Evolutionary conservation across 2,888 invertebrate species (phyloP).

Genomic region (Ormyrus labotus): DNA sequence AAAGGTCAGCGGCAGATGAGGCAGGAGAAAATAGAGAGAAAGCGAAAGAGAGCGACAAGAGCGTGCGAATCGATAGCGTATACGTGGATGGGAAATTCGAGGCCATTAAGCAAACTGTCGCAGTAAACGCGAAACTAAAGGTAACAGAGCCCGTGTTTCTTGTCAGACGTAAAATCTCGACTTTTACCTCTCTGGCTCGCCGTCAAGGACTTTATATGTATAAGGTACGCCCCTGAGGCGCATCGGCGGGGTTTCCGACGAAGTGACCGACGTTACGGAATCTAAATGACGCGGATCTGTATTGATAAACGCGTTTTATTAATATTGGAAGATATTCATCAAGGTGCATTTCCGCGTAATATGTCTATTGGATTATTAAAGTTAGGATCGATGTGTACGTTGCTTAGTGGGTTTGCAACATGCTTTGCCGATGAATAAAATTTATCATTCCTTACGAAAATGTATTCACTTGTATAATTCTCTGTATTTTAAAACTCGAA

Average conservation of each 20-base stretch:
- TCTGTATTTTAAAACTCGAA: no score
- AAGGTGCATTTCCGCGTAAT: no score
- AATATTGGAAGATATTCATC: no score
- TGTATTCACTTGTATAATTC: no score
- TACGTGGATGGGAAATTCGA: conserved; percentile 42
- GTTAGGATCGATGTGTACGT: no score
- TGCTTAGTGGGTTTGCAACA: no score
- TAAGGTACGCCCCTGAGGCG: not conserved
- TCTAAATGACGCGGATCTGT: not conserved
- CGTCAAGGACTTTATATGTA: conserved; percentile 25
- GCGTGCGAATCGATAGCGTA: conserved; percentile 11
- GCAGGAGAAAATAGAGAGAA: no score
- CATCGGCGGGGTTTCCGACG: conserved; percentile 20
- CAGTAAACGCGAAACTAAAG: conserved; percentile 48
- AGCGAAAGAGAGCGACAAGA: not conserved
- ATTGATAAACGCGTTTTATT: no score
- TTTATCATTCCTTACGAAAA: no score
- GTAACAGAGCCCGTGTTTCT: conserved; percentile 19
- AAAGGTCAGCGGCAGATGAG: conserved; percentile 2
- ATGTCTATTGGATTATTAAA: no score
- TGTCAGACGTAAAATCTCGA: conserved; percentile 34
- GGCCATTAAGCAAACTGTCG: conserved; percentile 50
- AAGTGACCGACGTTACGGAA: not conserved
- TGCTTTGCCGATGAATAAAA: no score
- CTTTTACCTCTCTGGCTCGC: conserved; percentile 25